Evolutionary conservation across 2,888 invertebrate genomes (phyloP), one percentile per base, ranked within the genome.

Genomic region (Perizoma affinitatum): DNA sequence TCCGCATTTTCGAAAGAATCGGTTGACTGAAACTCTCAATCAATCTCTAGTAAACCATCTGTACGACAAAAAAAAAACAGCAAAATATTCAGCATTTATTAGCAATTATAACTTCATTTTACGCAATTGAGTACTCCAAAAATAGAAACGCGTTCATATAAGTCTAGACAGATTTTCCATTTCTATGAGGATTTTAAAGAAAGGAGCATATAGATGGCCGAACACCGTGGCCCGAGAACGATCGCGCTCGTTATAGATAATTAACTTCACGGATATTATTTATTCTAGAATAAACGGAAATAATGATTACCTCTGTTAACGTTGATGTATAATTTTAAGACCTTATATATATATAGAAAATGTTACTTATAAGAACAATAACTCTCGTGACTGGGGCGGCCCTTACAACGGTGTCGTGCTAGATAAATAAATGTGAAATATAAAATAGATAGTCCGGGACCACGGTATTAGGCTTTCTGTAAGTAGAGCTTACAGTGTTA

Each of bases 121-220:
- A 52, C 54, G 47, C 47, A 50, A 59, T 55, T 55, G 53, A 36
- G 52, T 53, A 57, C 55, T 45, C 22, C 10, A 53, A 47, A 58
- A 61, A 61, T 56, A 58, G 42, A 59, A 63, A 60, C 58, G 22
- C 22, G 22, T 43, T 38, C 45, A 41, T 10, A 35, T 38, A 34
- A 41, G 67, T 65, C 67, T 67, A 67, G 67, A 67, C 67, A 40
- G 52, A 46, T 65, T 67, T 63, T 63, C 53, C 42, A 40, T 41
- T 8, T 7, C 10, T 43, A 42, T 51, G 46, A 40, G n/a, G 55
- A 65, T 60, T 63, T 51, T 42, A 60, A 56, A 65, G 63, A 67
- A 67, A 61, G 63, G 50, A 41, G 50, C 9, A 5, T 41, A 41
- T n/a, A 42, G 22, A 40, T 36, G 7, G 10, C 33, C 2, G 5